Evolutionary conservation across 2,797 vertebrate species (phyloP).

Genomic region (Tympanoctomys barrerae): DNA sequence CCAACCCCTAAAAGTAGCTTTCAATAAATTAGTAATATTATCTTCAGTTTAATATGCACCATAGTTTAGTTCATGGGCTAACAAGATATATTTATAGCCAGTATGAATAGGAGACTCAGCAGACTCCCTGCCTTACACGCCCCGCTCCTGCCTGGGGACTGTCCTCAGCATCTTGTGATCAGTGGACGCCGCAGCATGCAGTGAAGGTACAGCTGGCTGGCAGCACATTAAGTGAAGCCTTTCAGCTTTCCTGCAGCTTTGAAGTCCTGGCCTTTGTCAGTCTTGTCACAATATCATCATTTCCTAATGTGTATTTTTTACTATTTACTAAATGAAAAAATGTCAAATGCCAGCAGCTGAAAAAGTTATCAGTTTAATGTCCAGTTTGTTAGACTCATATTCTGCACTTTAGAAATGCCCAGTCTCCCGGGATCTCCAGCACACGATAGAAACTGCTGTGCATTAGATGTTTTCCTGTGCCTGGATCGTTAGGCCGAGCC

Average conservation of each 20-base stretch:
- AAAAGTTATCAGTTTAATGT: background rate
- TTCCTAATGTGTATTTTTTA: slow-evolving; percentile 60
- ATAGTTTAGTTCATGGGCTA: slow-evolving; percentile 46
- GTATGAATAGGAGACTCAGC: background rate
- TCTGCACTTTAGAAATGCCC: background rate
- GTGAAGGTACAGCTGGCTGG: slow-evolving; percentile 19
- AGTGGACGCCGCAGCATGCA: background rate
- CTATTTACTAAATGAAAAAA: slow-evolving; percentile 71
- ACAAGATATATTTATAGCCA: background rate
- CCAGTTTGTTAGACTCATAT: background rate
- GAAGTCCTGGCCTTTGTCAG: slow-evolving; percentile 23
- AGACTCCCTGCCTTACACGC: background rate
- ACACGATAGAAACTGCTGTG: background rate
- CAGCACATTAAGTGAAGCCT: slow-evolving; percentile 9
- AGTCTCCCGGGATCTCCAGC: background rate
- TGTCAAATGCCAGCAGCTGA: background rate
- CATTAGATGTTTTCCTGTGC: rapidly evolving
- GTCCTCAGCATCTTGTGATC: background rate
- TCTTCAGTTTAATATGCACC: background rate
- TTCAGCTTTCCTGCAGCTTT: slow-evolving; percentile 17
- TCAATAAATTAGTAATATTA: slow-evolving; percentile 53
- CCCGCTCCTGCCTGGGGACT: background rate
- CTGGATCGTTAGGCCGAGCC: background rate
- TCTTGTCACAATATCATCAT: slow-evolving; percentile 53
- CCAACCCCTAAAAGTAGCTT: background rate